A percentile compares a stretch with the other conserved stretches of the same genome.
Conservation (phyloP, 2,113 vertebrate genomes). For the Neomonachus schauinslandi region DNA sequence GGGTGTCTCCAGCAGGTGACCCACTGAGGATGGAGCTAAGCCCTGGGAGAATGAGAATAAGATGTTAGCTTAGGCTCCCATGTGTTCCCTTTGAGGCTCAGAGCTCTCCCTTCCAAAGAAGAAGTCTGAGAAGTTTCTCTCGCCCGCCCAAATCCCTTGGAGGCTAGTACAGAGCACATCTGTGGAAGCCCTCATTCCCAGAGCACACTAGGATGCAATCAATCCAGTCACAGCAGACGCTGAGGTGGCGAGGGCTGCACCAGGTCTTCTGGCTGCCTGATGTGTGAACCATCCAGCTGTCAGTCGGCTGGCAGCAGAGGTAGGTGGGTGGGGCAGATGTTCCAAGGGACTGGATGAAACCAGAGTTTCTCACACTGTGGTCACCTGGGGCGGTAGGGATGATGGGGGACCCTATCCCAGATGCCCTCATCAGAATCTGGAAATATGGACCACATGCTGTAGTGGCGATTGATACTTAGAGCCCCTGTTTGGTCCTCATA, state of each 20-base stretch:
- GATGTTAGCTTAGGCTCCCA: neutral
- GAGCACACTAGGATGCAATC: constrained; percentile 8
- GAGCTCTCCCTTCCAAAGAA: neutral
- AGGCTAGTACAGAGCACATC: neutral
- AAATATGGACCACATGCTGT: neutral
- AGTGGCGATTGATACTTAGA: neutral
- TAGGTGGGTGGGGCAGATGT: neutral
- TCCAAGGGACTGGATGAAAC: neutral
- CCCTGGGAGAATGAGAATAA: neutral
- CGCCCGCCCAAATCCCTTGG: neutral
- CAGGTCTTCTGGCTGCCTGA: constrained; percentile 10
- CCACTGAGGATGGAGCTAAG: neutral
- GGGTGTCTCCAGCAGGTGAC: neutral
- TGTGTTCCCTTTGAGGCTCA: neutral
- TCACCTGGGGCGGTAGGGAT: neutral
- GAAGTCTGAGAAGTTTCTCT: neutral
- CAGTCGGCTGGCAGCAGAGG: neutral
- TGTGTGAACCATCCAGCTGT: constrained; percentile 37
- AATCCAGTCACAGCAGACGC: neutral
- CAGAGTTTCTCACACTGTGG: neutral
- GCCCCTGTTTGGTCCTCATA: neutral
- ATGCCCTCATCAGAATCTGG: neutral
- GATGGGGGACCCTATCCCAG: neutral
- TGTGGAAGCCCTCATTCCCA: neutral
- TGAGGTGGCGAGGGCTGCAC: neutral